Percentiles rank a stretch among this genome's conserved stretches.
Conservation (phyloP, 2,113 vertebrate genomes). For the Takifugu bimaculatus region DNA sequence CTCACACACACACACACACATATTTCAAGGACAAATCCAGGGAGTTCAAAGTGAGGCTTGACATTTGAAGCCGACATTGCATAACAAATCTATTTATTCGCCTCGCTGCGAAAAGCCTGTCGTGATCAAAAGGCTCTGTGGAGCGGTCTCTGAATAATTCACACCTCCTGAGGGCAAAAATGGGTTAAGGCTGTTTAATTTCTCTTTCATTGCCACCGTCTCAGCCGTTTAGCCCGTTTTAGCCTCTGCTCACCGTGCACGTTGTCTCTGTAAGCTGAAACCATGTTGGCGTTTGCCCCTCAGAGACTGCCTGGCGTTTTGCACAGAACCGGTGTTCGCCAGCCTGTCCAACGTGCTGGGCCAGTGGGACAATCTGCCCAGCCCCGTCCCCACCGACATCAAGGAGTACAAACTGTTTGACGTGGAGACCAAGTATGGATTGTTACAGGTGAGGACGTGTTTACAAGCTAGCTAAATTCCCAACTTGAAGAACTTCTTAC, state of each 20-base stretch:
- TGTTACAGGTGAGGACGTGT: slow-evolving; percentile 86
- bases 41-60: slow-evolving; percentile 7
- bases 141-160: slow-evolving; percentile 15
- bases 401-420: slow-evolving; percentile 96
- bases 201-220: slow-evolving; percentile 2
- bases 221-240: neutral
- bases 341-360: slow-evolving; percentile 96
- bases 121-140: slow-evolving; percentile 22
- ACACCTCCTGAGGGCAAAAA: neutral
- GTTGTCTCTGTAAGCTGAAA: no score
- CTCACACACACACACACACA: neutral
- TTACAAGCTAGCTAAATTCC: neutral
- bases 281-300: slow-evolving; percentile 16
- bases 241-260: no score
- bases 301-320: slow-evolving; percentile 97
- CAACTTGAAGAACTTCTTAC: neutral
- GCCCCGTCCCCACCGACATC: slow-evolving; percentile 86
- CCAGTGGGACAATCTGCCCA: slow-evolving; percentile 92
- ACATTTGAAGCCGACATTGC: neutral
- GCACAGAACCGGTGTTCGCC: slow-evolving; percentile 95
- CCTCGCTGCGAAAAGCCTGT: neutral
- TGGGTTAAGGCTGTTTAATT: neutral
- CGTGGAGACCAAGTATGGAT: slow-evolving; percentile 95
- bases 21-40: slow-evolving; percentile 7
- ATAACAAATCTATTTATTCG: slow-evolving; percentile 17